phyloP scores from a whole-genome alignment of 2,797 vertebrate genomes.

The Clangula hyemalis region DNA sequence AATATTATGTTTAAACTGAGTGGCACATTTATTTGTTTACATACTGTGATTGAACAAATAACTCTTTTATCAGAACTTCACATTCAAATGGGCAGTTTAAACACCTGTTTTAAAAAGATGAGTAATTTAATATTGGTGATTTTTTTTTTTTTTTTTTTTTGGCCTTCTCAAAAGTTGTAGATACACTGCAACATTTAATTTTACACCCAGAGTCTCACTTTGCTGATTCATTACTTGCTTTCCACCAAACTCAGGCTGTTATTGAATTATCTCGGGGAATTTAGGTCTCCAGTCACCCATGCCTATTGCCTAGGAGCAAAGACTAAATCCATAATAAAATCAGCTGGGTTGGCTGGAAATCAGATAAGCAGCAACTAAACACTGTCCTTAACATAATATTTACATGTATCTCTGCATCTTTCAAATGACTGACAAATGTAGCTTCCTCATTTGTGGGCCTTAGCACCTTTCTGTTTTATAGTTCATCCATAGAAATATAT shows the following conservation, averaged over 20 bases:
- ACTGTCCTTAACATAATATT: background rate
- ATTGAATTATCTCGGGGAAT: background rate
- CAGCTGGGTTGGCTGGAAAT: background rate
- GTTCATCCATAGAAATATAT: background rate
- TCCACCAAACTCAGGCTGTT: background rate
- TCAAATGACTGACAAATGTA: background rate
- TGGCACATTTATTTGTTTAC: background rate
- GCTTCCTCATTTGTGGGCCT: background rate
- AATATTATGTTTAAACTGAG: background rate
- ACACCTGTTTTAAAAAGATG: background rate
- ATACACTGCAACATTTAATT: accelerated
- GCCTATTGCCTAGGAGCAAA: background rate
- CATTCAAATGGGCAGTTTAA: background rate
- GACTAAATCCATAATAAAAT: background rate
- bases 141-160: background rate
- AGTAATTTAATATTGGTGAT: background rate
- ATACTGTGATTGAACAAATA: background rate
- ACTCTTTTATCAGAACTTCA: background rate
- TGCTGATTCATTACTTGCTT: background rate
- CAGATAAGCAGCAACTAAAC: background rate
- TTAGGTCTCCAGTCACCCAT: background rate
- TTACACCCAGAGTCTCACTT: background rate
- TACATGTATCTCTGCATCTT: background rate
- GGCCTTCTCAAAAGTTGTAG: background rate
- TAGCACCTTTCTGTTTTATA: background rate